These are phyloP conservation scores for Pogonocichla stellata DNA, from an alignment of 2,113 vertebrate genomes.

Conservation along the genomic window DNA sequence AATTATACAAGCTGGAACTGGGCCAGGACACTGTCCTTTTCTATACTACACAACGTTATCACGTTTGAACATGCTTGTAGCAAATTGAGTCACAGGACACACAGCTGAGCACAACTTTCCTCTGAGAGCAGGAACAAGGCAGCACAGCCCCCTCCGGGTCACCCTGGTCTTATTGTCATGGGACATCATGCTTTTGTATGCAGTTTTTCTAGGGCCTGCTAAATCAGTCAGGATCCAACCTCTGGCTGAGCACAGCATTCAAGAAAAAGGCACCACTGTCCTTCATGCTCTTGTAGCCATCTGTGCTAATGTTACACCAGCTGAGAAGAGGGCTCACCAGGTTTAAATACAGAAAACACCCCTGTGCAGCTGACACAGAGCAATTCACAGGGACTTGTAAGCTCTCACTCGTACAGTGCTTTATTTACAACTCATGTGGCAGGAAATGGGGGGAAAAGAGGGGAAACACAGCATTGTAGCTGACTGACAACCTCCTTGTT, in stretches of 20 bases:
- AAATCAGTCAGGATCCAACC: not conserved
- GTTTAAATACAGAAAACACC: not conserved
- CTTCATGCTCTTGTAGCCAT: not conserved
- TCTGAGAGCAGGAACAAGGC: not conserved
- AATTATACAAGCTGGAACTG: constrained; percentile 44
- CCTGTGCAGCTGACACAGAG: not conserved
- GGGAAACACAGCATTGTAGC: not conserved
- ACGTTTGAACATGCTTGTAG: constrained; percentile 24
- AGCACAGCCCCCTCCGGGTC: not conserved
- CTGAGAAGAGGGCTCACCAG: not conserved
- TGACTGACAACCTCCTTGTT: not conserved
- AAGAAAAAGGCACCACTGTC: not conserved
- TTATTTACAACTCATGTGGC: not conserved
- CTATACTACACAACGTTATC: not conserved
- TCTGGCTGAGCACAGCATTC: not conserved
- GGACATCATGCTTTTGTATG: not conserved
- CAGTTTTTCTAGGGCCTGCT: not conserved
- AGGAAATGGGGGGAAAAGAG: not conserved
- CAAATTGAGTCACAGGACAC: constrained; percentile 5
- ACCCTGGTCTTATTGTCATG: not conserved
- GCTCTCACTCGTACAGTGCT: not conserved
- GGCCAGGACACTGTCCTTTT: constrained; percentile 27
- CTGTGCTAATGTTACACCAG: not conserved
- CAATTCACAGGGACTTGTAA: not conserved
- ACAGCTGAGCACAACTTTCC: not conserved